Evolutionary conservation across 2,888 invertebrate genomes (phyloP).

Genomic region (Noctua comes): DNA sequence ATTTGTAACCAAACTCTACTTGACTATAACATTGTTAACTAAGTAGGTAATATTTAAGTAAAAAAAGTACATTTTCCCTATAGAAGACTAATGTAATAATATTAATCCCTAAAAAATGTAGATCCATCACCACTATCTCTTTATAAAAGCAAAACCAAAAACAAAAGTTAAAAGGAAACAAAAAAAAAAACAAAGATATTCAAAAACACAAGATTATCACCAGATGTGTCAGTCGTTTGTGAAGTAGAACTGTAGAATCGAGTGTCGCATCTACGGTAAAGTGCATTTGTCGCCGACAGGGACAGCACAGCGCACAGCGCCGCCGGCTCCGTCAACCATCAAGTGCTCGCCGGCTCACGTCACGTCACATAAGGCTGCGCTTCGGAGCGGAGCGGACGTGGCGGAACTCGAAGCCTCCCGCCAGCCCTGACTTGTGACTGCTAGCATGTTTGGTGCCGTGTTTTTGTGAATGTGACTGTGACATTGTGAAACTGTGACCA

Average conservation of each 20-base stretch:
- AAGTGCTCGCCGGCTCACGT: constrained; percentile 69
- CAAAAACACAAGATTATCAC: background rate
- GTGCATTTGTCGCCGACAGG: constrained; percentile 36
- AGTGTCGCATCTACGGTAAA: constrained; percentile 42
- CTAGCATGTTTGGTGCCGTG: constrained; percentile 78
- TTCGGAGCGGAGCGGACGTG: constrained; percentile 80
- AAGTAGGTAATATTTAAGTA: background rate
- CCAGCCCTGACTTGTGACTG: constrained; percentile 67
- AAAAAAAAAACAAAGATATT: background rate
- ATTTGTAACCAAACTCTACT: background rate
- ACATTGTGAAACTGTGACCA: constrained; percentile 68
- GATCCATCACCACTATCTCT: background rate
- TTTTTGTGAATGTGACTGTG: constrained; percentile 77
- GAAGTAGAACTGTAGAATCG: background rate
- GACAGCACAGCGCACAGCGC: constrained; percentile 12
- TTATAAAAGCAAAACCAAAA: background rate
- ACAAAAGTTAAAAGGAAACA: background rate
- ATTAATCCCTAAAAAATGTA: background rate
- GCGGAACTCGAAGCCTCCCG: constrained; percentile 44
- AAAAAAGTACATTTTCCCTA: background rate
- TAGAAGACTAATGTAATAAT: background rate
- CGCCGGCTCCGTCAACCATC: constrained; percentile 11
- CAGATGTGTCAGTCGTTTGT: constrained; percentile 9
- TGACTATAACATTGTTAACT: background rate
- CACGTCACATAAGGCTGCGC: constrained; percentile 80